These are phyloP conservation scores for Bugula neritina DNA, from an alignment of 2,888 invertebrate genomes.

Conservation along the genomic window DNA sequence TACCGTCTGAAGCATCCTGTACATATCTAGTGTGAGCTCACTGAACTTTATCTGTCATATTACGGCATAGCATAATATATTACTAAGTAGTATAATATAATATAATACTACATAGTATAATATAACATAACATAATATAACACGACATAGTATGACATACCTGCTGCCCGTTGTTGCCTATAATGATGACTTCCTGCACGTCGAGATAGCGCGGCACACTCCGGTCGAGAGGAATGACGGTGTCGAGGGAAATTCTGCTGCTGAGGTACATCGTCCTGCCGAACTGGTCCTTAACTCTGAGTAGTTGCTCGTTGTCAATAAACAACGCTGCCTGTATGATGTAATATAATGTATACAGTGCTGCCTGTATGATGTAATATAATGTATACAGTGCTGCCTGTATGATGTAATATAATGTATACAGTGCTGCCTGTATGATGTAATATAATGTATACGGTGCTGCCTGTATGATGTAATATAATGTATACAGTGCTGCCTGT, in stretches of 20 bases:
- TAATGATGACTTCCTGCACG: slow-evolving; percentile 86
- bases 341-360: neutral
- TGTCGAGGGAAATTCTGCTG: slow-evolving; percentile 12
- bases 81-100: too few species aligned
- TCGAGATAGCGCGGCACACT: slow-evolving; percentile 77
- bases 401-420: neutral
- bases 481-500: neutral
- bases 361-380: neutral
- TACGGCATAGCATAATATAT: too few species aligned
- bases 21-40: slow-evolving; percentile 95
- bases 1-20: slow-evolving; percentile 87
- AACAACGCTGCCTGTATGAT: neutral
- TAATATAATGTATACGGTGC: neutral
- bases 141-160: too few species aligned
- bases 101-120: too few species aligned
- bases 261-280: slow-evolving; percentile 12
- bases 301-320: slow-evolving; percentile 15
- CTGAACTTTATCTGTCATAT: slow-evolving; percentile 80
- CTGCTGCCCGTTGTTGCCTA: slow-evolving; percentile 88
- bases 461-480: neutral
- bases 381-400: neutral
- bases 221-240: slow-evolving; percentile 63
- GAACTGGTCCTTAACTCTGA: slow-evolving; percentile 25
- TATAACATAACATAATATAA: too few species aligned
- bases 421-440: neutral